Conservation (phyloP, 2,797 vertebrate genomes). For the Taeniopygia guttata region DNA sequence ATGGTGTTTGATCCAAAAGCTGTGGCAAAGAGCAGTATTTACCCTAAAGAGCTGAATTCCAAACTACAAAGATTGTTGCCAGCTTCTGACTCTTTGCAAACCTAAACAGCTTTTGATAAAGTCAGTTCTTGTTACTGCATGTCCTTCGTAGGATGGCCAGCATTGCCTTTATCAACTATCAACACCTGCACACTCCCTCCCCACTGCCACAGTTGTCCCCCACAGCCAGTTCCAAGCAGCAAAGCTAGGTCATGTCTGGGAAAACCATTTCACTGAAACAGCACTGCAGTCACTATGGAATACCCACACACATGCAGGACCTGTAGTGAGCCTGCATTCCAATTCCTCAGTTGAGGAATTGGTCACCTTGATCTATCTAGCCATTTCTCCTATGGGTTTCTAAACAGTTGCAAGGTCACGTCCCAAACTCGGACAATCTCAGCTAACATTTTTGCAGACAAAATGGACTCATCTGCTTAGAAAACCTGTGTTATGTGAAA, state of each 20-base stretch:
- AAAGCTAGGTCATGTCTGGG: background rate
- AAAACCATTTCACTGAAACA: background rate
- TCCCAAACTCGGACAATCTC: background rate
- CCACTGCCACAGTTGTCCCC: background rate
- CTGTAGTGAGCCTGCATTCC: background rate
- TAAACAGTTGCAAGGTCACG: background rate
- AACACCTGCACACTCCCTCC: background rate
- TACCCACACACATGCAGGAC: fast-evolving
- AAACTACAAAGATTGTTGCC: background rate
- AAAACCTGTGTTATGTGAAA: background rate
- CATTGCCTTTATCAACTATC: background rate
- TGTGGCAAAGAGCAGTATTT: background rate
- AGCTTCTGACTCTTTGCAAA: background rate
- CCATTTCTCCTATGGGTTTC: background rate
- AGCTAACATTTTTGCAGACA: background rate
- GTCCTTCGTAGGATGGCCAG: background rate
- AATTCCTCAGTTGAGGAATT: too few species aligned
- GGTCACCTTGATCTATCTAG: fast-evolving
- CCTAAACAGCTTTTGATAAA: background rate
- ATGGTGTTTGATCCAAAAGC: background rate
- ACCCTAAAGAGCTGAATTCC: background rate
- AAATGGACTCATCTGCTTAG: background rate
- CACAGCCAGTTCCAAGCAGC: background rate
- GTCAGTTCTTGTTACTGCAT: background rate
- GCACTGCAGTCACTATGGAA: background rate